Base-by-base conservation (phyloP, 2,797 vertebrate species). In the Danio aesculapii region DNA sequence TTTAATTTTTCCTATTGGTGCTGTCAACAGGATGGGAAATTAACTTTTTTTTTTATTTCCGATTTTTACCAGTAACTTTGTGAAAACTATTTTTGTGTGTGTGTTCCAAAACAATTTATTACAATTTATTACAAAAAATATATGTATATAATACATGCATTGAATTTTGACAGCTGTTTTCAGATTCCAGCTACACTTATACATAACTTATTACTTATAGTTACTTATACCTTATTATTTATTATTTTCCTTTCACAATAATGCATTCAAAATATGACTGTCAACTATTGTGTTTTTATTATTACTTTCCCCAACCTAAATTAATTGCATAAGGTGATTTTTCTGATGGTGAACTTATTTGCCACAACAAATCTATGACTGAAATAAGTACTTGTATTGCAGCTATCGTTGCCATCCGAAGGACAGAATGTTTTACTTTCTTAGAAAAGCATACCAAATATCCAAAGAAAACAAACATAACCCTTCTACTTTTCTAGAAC, bases 1-100 rank as follows among this genome's bases (percentile, higher is more conserved):
- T 53, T 53, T 53, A 21, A 9, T 17, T 70, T 70, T 16, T 53
- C 10, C 10, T 70, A 30, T 70, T 55, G 30, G 30, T 30, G 30
- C 30, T 30, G 21, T 39, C 47, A 71, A 55, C 30, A 71, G 50
- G 16, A 52, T 70, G 68, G 10, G 68, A 43, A 55, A 44, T 55
- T 5, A 43, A 55, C 30, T 43, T 70, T 69, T 16, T 62, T 57
- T 30, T 30, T 30, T 12, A 4, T 41, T 16, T 9, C 8, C 9
- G 17, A 55, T 7, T 8, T 14, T 0, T 62, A 41, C 14, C 7
- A 16, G 30, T 7, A 12, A 21, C 19, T 62, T 4, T 13, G 58
- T 30, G 19, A 10, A 13, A 2, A 1, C 3, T 19, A 1, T 61
- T 61, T 39, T 30, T 12, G n/a, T 30, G 30, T 30, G 30, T 30